Percentiles rank a stretch among this genome's conserved stretches.
Evolutionary conservation across 2,113 vertebrate genomes (phyloP).

Genomic region (Gadus chalcogrammus): DNA sequence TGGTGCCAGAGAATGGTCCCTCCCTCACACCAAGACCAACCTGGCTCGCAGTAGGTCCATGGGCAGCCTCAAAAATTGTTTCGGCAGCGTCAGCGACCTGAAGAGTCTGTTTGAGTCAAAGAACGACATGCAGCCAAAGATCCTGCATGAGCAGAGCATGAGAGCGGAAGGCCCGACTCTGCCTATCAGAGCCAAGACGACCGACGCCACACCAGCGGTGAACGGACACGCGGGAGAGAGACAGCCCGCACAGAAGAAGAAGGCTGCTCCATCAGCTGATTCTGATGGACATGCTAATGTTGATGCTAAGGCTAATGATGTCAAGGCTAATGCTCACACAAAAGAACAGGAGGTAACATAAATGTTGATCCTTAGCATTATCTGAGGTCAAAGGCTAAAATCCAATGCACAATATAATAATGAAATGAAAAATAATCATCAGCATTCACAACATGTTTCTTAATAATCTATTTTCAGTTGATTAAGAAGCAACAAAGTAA

Average conservation of each 20-base stretch:
- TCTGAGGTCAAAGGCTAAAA: background rate
- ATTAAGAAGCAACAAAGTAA: conserved; percentile 16
- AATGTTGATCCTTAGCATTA: conserved; percentile 19
- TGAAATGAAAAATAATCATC: background rate
- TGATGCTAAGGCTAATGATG: conserved; percentile 15
- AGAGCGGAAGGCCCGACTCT: background rate
- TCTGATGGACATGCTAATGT: conserved; percentile 7
- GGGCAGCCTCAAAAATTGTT: conserved; percentile 43
- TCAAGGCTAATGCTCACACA: conserved; percentile 11
- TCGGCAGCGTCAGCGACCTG: conserved; percentile 42
- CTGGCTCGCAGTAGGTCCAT: conserved; percentile 55
- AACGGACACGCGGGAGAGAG: conserved; percentile 23
- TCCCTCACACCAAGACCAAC: conserved; percentile 6
- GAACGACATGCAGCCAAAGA: background rate
- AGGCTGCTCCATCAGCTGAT: background rate
- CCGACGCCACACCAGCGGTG: background rate
- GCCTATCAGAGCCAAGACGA: background rate
- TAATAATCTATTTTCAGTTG: conserved; percentile 32
- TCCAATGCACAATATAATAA: background rate
- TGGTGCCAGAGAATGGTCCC: conserved; percentile 12
- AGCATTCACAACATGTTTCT: conserved; percentile 1
- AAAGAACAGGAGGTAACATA: conserved; percentile 23
- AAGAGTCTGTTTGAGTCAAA: conserved; percentile 64
- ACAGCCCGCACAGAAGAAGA: conserved; percentile 1
- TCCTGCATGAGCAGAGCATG: conserved; percentile 10